Evolutionary conservation across 2,888 invertebrate genomes (phyloP), one percentile per base, ranked within the genome.

Genomic region (Xestia rhomboidea): DNA sequence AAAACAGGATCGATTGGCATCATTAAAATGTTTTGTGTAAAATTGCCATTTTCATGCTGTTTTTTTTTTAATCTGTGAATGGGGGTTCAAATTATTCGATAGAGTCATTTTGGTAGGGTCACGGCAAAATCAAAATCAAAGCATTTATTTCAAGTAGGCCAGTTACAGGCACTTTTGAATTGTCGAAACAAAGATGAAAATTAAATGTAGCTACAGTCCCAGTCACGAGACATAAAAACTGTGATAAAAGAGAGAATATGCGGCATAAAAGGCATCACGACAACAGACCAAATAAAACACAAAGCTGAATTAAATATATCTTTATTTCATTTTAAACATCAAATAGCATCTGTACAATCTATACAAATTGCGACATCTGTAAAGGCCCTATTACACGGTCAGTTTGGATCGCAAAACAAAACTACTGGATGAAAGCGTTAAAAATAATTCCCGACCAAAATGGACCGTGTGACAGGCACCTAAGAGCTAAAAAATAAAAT

Each of bases 271-370:
- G n/a, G n/a, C n/a, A n/a, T 15, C 13, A 44, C 21, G 0, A 34
- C 27, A 27, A 2, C 27, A 30, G 8, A 15, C 1, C 2, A 68
- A 83, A 84, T 66, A 10, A 84, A 80, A 84, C 62, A 75, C 24
- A 63, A 51, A 27, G 0, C 51, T 76, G 69, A 87, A 85, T 87
- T 79, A 88, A 88, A 88, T 88, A 87, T 85, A 80, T 87, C 77
- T 87, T 87, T 87, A 87, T 87, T 84, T 64, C 62, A 70, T 84
- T 81, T 82, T 44, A 81, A 88, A 87, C 87, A 85, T 87, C 85
- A 81, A 79, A 79, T 85, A 88, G 81, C 81, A 82, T 88, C 79
- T 86, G 86, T 87, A 87, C 88, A 88, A 57, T 79, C 78, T 81
- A 79, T 88, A 87, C 88, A 87, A 83, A 85, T 79, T 68, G 73